A percentile compares a stretch with the other conserved stretches of the same genome.
Conservation (phyloP, 53 echinoderm and acorn worm genomes). For the Henricia sp. region DNA sequence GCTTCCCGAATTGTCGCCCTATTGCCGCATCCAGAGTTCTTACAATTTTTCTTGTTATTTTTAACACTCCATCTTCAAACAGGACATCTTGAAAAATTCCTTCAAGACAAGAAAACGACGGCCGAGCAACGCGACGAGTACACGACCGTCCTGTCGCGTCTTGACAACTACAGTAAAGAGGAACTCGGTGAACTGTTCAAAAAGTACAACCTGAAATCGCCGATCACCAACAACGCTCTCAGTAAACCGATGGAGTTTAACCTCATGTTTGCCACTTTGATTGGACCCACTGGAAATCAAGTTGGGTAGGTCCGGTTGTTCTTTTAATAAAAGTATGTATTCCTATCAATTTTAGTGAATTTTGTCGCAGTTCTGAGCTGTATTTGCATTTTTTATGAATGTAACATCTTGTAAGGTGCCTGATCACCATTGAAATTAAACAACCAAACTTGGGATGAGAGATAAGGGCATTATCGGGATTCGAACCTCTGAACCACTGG, state of each 20-base stretch:
- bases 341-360: too few relatives aligned
- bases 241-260: conserved; percentile 96
- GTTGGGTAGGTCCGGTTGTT: conserved; percentile 72
- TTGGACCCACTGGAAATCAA: conserved; percentile 85
- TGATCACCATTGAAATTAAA: too few relatives aligned
- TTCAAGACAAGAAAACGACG: conserved; percentile 78
- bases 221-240: conserved; percentile 86
- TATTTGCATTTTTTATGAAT: too few relatives aligned
- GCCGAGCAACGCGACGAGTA: conserved; percentile 71
- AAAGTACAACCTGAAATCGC: conserved; percentile 88
- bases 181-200: conserved; percentile 71
- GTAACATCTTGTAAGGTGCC: too few relatives aligned
- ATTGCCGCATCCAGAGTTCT: too few relatives aligned
- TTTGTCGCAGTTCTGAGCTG: too few relatives aligned
- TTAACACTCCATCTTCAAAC: neutral
- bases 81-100: conserved; percentile 89
- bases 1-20: too few relatives aligned
- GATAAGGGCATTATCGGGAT: too few relatives aligned
- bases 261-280: conserved; percentile 91
- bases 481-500: too few relatives aligned
- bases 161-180: conserved; percentile 81
- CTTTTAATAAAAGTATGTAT: neutral
- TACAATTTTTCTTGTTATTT: neutral
- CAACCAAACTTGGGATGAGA: too few relatives aligned
- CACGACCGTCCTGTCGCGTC: conserved; percentile 67